These are phyloP conservation scores for Limonius californicus DNA, from an alignment of 1,140 invertebrate genomes.

Conservation along the genomic window DNA sequence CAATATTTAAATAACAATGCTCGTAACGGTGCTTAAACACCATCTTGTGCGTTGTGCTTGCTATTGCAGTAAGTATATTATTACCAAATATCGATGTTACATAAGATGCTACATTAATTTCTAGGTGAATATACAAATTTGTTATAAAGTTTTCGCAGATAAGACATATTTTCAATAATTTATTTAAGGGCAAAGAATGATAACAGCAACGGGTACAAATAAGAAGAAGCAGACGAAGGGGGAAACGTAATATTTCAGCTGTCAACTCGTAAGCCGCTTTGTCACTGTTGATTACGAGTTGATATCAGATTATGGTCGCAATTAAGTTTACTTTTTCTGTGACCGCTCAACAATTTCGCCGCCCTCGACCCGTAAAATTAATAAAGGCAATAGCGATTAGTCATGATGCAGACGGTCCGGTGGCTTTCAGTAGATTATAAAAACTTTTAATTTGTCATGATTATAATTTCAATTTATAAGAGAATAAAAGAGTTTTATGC, in stretches of 20 bases:
- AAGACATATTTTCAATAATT: neutral
- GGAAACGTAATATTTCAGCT: constrained; percentile 23
- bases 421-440: constrained; percentile 8
- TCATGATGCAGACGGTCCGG: constrained; percentile 10
- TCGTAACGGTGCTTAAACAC: no score
- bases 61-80: no score
- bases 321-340: constrained; percentile 23
- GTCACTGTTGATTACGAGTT: constrained; percentile 23
- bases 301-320: constrained; percentile 24
- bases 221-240: constrained; percentile 9
- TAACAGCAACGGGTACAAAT: neutral
- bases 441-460: constrained; percentile 20
- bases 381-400: constrained; percentile 22
- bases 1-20: no score
- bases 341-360: constrained; percentile 19
- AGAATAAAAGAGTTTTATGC: constrained; percentile 17
- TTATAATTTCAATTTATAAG: constrained; percentile 12
- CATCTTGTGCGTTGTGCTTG: no score
- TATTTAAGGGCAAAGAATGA: neutral
- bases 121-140: no score
- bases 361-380: constrained; percentile 16
- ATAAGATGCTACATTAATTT: no score
- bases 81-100: no score
- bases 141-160: no score
- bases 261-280: constrained; percentile 21